Conservation (phyloP, 64 coral and sea anemone genomes). For the Porites lutea region DNA sequence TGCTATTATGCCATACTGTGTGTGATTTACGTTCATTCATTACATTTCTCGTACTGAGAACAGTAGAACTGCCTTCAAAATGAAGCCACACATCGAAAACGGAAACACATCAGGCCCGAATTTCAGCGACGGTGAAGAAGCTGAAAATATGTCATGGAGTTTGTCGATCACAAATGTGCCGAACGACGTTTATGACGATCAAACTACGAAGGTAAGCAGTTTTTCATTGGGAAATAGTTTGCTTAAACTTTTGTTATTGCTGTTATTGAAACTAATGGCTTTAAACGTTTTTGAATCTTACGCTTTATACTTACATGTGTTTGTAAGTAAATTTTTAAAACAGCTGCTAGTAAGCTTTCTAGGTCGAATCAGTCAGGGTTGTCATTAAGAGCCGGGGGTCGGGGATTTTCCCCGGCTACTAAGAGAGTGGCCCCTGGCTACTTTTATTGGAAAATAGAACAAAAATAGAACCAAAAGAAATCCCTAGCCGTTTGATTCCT, state of each 20-base stretch:
- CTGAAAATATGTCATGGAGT: constrained; percentile 62
- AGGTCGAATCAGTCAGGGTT: too few relatives aligned
- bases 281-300: not conserved
- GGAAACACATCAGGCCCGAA: not conserved
- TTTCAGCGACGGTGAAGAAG: not conserved
- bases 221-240: not conserved
- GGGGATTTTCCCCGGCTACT: too few relatives aligned
- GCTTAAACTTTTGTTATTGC: too few relatives aligned
- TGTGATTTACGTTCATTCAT: not conserved
- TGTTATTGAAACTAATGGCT: too few relatives aligned
- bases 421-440: too few relatives aligned
- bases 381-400: too few relatives aligned
- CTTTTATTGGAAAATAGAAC: too few relatives aligned
- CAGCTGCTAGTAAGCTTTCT: too few relatives aligned
- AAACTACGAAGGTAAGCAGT: constrained; percentile 71
- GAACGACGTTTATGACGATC: constrained; percentile 74
- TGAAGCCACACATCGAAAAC: constrained; percentile 24
- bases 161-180: constrained; percentile 90
- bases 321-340: too few relatives aligned
- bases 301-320: too few relatives aligned
- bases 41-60: not conserved
- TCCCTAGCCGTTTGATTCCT: too few relatives aligned
- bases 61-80: not conserved
- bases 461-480: too few relatives aligned
- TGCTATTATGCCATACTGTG: not conserved